A percentile compares a stretch with the other conserved stretches of the same genome.
These are phyloP conservation scores for Aspidiotus rigidus DNA, from an alignment of 2,888 invertebrate genomes.

Conservation along the genomic window DNA sequence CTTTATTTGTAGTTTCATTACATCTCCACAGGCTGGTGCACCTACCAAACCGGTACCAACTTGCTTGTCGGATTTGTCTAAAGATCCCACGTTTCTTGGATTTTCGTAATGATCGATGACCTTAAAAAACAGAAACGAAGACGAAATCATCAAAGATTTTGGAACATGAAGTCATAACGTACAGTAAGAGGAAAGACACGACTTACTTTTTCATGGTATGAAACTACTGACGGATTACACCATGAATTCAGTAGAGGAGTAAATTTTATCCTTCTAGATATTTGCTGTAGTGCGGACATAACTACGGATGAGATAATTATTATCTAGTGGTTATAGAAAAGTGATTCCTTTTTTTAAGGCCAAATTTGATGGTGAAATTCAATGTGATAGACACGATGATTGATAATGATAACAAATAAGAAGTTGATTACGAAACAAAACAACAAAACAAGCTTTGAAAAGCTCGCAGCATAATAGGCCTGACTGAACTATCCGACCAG, in stretches of 20 bases:
- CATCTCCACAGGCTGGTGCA: slow-evolving; percentile 98
- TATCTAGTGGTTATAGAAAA: too few relatives aligned
- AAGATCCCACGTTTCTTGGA: slow-evolving; percentile 93
- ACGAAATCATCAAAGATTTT: neutral
- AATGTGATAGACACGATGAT: too few relatives aligned
- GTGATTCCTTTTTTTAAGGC: too few relatives aligned
- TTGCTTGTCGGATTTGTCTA: slow-evolving; percentile 84
- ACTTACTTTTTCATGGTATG: slow-evolving; percentile 27
- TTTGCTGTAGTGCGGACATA: neutral
- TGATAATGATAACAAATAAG: too few relatives aligned
- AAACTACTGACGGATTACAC: slow-evolving; percentile 3
- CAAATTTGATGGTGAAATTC: too few relatives aligned
- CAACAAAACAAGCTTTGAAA: too few relatives aligned
- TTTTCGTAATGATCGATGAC: slow-evolving; percentile 99
- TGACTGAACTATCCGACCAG: too few relatives aligned
- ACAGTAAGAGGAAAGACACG: neutral
- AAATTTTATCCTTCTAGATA: neutral
- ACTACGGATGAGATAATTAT: neutral
- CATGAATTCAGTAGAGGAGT: neutral
- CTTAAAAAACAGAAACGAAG: slow-evolving; percentile 45
- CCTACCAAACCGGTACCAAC: slow-evolving; percentile 98
- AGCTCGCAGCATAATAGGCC: too few relatives aligned
- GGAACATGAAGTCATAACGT: too few relatives aligned
- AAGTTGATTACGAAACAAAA: too few relatives aligned
- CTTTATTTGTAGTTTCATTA: slow-evolving; percentile 97